Conservation (phyloP, 2,888 invertebrate species). For the Netelia fuscicornis region DNA sequence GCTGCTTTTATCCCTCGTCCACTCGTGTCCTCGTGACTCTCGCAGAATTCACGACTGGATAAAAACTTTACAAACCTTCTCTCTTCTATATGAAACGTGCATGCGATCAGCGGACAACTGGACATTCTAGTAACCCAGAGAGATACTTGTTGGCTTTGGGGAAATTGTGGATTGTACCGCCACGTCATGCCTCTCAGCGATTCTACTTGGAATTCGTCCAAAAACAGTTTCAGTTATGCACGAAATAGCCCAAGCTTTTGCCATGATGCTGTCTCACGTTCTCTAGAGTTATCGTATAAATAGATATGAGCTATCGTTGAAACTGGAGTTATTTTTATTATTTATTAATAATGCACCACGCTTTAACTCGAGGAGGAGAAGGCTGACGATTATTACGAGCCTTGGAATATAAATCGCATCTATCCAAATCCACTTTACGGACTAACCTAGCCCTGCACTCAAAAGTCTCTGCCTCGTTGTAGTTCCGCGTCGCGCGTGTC, state of each 20-base stretch:
- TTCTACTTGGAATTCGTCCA: constrained; percentile 45
- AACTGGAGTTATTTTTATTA: constrained; percentile 3
- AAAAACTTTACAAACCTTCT: constrained; percentile 14
- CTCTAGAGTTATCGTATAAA: constrained; percentile 14
- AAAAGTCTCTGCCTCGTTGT: neutral
- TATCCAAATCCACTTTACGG: constrained; percentile 27
- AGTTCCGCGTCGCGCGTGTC: constrained; percentile 54
- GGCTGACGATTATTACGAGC: constrained; percentile 37
- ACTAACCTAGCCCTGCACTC: constrained; percentile 10
- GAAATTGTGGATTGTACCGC: constrained; percentile 13
- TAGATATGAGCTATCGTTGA: constrained; percentile 16
- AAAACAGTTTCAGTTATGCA: neutral
- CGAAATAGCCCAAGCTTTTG: neutral
- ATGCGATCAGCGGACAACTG: neutral
- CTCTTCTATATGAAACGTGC: neutral
- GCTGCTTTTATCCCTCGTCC: neutral
- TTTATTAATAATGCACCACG: constrained; percentile 31
- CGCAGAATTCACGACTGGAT: constrained; percentile 24
- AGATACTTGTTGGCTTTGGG: constrained; percentile 16
- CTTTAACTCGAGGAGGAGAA: neutral
- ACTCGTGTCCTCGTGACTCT: constrained; percentile 50
- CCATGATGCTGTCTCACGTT: neutral
- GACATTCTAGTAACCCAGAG: constrained; percentile 45
- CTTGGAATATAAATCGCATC: constrained; percentile 33
- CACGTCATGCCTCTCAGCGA: constrained; percentile 11